These are phyloP conservation scores for Psilopogon haemacephalus DNA, from an alignment of 2,113 vertebrate genomes.

Conservation along the genomic window DNA sequence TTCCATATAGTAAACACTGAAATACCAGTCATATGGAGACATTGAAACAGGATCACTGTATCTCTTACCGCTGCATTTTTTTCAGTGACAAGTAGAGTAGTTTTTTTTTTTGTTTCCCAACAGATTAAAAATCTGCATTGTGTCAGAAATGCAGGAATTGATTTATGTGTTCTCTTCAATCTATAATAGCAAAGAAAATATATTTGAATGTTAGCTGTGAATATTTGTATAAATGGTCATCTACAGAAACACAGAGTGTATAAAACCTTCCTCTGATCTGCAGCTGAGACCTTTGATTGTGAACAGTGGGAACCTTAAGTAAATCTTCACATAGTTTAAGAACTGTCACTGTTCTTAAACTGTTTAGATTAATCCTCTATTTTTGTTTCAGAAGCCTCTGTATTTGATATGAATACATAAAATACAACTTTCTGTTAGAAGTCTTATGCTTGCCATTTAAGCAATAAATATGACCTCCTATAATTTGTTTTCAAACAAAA, in stretches of 20 bases:
- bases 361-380: slow-evolving; percentile 49
- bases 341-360: too few species aligned
- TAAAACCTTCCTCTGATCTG: slow-evolving; percentile 43
- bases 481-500: neutral
- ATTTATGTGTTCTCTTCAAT: neutral
- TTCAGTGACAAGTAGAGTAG: neutral
- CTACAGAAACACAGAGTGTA: neutral
- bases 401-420: slow-evolving; percentile 33
- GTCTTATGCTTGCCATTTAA: neutral
- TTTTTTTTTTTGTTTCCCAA: neutral
- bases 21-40: neutral
- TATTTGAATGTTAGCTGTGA: slow-evolving; percentile 12
- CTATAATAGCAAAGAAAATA: neutral
- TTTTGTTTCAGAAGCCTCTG: slow-evolving; percentile 27
- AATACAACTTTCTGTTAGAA: neutral
- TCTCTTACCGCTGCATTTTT: neutral
- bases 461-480: neutral
- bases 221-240: slow-evolving; percentile 31
- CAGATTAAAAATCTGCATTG: neutral
- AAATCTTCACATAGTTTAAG: slow-evolving; percentile 35
- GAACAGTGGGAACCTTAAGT: slow-evolving; percentile 51
- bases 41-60: neutral
- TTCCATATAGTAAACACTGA: neutral
- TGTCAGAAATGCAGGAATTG: neutral
- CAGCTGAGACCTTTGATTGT: slow-evolving; percentile 65